These are phyloP conservation scores for Synanthedon myopaeformis DNA, from an alignment of 2,888 invertebrate genomes.

Conservation along the genomic window DNA sequence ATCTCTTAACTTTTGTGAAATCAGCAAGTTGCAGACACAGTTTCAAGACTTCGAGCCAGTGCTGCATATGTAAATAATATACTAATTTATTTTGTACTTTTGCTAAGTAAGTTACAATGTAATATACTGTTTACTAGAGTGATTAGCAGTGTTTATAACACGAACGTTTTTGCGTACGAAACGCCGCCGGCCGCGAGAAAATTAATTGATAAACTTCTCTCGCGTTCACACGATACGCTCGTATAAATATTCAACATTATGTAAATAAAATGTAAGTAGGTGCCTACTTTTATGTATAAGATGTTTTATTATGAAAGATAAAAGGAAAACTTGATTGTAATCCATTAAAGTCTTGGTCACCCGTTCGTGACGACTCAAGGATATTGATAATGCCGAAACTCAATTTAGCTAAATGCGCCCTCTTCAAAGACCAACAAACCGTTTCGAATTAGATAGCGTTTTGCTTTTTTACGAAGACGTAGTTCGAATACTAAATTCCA, in stretches of 20 bases:
- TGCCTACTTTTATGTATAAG: slow-evolving; percentile 3
- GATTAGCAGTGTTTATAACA: slow-evolving; percentile 16
- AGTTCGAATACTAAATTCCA: too few relatives aligned
- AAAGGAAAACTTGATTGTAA: neutral
- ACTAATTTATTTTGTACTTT: too few relatives aligned
- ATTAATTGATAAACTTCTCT: slow-evolving; percentile 12
- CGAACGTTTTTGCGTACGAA: slow-evolving; percentile 22
- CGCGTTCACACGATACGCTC: slow-evolving; percentile 6
- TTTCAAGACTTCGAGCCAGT: too few relatives aligned
- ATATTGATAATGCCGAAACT: neutral
- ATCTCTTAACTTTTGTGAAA: too few relatives aligned
- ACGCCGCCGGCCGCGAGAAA: slow-evolving; percentile 2
- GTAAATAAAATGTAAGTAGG: slow-evolving; percentile 13
- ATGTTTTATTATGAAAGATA: neutral
- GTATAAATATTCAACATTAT: slow-evolving; percentile 32
- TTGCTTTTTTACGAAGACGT: too few relatives aligned
- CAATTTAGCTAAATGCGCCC: neutral
- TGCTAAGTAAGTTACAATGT: neutral
- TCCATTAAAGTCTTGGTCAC: neutral
- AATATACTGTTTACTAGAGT: slow-evolving; percentile 6
- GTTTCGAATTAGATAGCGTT: too few relatives aligned
- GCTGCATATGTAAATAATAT: too few relatives aligned
- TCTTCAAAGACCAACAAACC: too few relatives aligned
- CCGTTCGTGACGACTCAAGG: neutral
- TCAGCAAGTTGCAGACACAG: too few relatives aligned